Evolutionary conservation across 2,888 invertebrate genomes (phyloP).

Genomic region (Mesorhabditis sp.): DNA sequence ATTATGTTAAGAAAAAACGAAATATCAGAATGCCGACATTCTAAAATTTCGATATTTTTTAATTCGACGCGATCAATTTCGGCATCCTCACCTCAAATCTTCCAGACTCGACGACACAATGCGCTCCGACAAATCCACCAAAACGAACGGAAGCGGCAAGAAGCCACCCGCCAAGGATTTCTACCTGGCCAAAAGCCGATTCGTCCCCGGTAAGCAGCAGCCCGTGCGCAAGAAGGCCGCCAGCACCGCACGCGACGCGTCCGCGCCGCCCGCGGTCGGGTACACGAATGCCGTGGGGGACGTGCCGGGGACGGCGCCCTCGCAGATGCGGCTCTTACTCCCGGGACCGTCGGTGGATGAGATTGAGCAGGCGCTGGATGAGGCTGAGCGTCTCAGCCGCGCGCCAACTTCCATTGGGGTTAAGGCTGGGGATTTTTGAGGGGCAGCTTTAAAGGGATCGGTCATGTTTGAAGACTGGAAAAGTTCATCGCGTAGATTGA

Average conservation of each 20-base stretch:
- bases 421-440: not conserved
- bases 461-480: no score
- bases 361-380: not conserved
- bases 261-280: not conserved
- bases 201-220: conserved; percentile 68
- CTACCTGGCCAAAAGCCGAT: conserved; percentile 75
- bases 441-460: not conserved
- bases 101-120: not conserved
- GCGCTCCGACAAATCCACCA: conserved; percentile 14
- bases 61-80: not conserved
- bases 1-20: conserved; percentile 7
- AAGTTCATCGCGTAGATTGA: no score
- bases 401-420: not conserved
- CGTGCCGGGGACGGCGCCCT: conserved; percentile 5
- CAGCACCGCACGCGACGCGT: not conserved
- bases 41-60: not conserved
- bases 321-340: not conserved
- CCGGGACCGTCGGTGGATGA: not conserved
- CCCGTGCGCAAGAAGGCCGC: not conserved
- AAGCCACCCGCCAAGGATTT: conserved; percentile 68
- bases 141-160: conserved; percentile 27
- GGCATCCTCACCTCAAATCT: not conserved
- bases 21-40: not conserved
- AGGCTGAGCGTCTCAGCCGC: not conserved
- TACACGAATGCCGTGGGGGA: not conserved